These are phyloP conservation scores for Molanna angustata DNA, from an alignment of 2,888 invertebrate species.

Conservation along the genomic window DNA sequence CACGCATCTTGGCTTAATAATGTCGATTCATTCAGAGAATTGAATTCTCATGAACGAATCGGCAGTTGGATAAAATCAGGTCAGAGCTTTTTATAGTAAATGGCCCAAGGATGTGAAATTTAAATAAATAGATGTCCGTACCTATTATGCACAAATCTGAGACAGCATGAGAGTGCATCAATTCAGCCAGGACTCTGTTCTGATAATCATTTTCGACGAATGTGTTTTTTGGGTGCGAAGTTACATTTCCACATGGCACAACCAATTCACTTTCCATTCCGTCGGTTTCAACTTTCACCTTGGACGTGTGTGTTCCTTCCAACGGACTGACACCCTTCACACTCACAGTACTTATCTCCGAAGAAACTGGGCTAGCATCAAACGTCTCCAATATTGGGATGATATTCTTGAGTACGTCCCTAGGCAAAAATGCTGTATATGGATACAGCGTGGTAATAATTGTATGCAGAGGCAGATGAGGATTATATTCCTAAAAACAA, in stretches of 20 bases:
- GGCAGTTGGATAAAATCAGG: too few relatives aligned
- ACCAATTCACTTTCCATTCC: slow-evolving; percentile 44
- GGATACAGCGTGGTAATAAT: slow-evolving; percentile 80
- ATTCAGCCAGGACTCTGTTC: slow-evolving; percentile 69
- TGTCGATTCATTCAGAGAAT: too few relatives aligned
- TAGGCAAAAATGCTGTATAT: slow-evolving; percentile 72
- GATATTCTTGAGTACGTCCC: slow-evolving; percentile 72
- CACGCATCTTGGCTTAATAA: too few relatives aligned
- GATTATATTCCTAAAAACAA: slow-evolving; percentile 65
- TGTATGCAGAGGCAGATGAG: slow-evolving; percentile 63
- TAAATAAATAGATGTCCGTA: too few relatives aligned
- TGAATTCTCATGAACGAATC: too few relatives aligned
- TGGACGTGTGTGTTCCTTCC: slow-evolving; percentile 40
- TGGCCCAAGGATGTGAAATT: too few relatives aligned
- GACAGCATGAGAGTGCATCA: slow-evolving; percentile 74
- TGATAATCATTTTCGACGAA: slow-evolving; percentile 76
- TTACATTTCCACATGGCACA: slow-evolving; percentile 46
- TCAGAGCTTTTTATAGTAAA: too few relatives aligned
- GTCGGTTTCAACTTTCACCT: slow-evolving; percentile 47
- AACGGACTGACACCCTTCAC: slow-evolving; percentile 17
- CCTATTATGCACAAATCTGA: slow-evolving; percentile 85
- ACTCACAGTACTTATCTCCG: slow-evolving; percentile 9
- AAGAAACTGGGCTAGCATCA: slow-evolving; percentile 42
- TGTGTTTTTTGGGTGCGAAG: slow-evolving; percentile 28
- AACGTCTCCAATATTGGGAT: slow-evolving; percentile 68